Evolutionary conservation across 2,888 invertebrate species (phyloP), one percentile per base, ranked within the genome.

Genomic region (Cataglyphis altisquamis): DNA sequence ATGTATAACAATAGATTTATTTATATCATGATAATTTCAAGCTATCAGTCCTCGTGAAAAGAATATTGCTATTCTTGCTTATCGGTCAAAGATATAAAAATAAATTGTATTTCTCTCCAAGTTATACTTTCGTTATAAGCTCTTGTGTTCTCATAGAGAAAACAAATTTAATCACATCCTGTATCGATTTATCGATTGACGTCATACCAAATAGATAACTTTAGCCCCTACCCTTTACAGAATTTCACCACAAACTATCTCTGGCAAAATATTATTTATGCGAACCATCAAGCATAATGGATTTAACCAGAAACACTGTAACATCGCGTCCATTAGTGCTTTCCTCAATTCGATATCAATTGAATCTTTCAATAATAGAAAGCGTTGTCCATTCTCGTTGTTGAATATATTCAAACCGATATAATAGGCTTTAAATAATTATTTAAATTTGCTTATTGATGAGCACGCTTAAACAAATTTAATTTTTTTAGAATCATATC

Each of bases 301-400:
- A 80, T 80, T 68, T 80, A 45, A 80, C 78, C 68, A 80, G 60
- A 80, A 62, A 80, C 60, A 18, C 45, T 55, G 36, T 70, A 80
- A 62, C 36, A 62, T 32, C 36, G 70, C 60, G 70, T 60, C 68
- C 78, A 78, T 70, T 68, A 68, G 45, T 32, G 41, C 57, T 36
- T 68, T 62, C 36, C 18, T 52, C 70, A 55, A 55, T 77, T 77
- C 48, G 36, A 80, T 70, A 62, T 3, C 57, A 60, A 78, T 68
- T 68, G 57, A 60, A 45, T 68, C 60, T 68, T 68, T 68, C 41
- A 78, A 45, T 78, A 60, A 10, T 32, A 62, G 45, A 78, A 70
- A 68, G 60, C 36, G 60, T n/a, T 45, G 29, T 8, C 12, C 48
- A 48, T 15, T 32, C 18, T 32, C 62, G 18, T 18, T 8, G 2